Base-by-base conservation (phyloP, 2,113 vertebrate species). In the Sterrhoptilus dennistouni region DNA sequence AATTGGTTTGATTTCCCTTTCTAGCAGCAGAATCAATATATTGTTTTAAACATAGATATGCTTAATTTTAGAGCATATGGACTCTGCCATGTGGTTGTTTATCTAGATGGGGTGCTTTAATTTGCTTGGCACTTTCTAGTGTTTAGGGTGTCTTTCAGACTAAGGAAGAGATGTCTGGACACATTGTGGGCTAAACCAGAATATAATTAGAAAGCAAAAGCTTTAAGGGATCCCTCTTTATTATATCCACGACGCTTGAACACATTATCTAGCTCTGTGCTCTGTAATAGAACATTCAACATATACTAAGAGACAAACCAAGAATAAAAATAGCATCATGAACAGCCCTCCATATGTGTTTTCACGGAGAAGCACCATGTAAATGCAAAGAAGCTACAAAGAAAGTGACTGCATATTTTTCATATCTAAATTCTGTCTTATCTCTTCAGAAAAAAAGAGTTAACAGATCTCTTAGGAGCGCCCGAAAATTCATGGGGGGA, bases 11-110 rank as follows among this genome's bases (percentile, higher is more conserved):
- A 76, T 71, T 78, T 75, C 44, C 60, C 28, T 83, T 85, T 57
- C 24, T 22, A 92, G 78, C 65, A 87, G 47, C 64, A 83, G 28
- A 81, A 95, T 35, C 68, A 84, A 83, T 63, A 78, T 38, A 82
- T 85, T 91, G 93, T 94, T 72, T 87, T 77, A 87, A 93, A 92
- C n/a, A 96, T 68, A 96, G 72, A 69, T 56, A 81, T 7, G n/a
- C 69, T 40, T 84, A 94, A 90, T 94, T 97, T 95, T 93, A 89
- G 40, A 97, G 82, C 76, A 96, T 88, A 97, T 60, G 94, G 89
- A 65, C 49, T 91, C 76, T 54, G 75, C 91, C 84, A 83, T 68
- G 78, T 95, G 81, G 70, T 17, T 94, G 60, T 96, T 97, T 97
- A 78, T 63, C 95, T 91, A 91, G 40, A 88, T n/a, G 59, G 61